These are phyloP conservation scores for human (Homo sapiens) DNA, from an alignment of 2,113 vertebrate genomes.

Conservation along the genomic window DNA sequence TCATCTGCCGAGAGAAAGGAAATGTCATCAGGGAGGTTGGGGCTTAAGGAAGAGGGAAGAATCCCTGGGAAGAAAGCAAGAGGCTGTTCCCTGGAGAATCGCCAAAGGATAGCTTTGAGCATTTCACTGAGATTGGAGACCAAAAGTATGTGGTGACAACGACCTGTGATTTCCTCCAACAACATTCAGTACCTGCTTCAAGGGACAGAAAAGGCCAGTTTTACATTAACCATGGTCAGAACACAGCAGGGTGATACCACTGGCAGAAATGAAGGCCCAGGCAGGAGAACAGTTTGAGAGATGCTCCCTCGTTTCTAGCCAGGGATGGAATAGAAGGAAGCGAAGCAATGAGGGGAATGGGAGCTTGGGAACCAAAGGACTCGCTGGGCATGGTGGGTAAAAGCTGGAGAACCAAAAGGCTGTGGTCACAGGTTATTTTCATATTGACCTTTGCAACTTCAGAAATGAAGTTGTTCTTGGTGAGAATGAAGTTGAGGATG, in stretches of 20 bases:
- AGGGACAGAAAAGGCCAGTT: background rate
- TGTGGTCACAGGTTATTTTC: background rate
- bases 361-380: no score
- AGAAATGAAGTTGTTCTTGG: background rate
- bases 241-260: background rate
- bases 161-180: background rate
- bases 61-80: background rate
- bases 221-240: background rate
- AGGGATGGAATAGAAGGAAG: background rate
- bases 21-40: background rate
- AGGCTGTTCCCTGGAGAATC: background rate
- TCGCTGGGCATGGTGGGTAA: background rate
- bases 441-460: background rate
- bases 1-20: background rate
- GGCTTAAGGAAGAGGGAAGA: background rate
- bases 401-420: background rate
- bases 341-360: background rate
- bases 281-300: background rate
- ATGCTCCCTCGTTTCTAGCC: background rate
- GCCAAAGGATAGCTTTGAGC: background rate
- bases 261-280: background rate
- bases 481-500: background rate
- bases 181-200: background rate
- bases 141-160: background rate
- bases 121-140: background rate